Evolutionary conservation across 2,797 vertebrate genomes (phyloP), one percentile per base, ranked within the genome.

Genomic region (Mergus octosetaceus): DNA sequence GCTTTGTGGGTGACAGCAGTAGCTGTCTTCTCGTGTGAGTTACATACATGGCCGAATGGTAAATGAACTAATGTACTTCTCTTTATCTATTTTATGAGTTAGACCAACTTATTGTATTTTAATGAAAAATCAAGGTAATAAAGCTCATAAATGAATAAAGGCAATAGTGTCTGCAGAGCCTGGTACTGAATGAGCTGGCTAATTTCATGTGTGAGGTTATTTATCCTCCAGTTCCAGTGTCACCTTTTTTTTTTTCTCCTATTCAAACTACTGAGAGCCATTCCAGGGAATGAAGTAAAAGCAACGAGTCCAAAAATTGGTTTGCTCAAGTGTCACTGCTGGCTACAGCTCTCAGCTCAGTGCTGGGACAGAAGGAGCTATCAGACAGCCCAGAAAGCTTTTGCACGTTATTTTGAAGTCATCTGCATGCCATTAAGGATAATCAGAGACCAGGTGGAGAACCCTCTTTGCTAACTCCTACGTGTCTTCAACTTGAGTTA

Each of bases 81-180:
- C 60, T 95, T 89, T 51, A 84, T 87, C 92, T 82, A 0, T 72
- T 93, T 94, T 76, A 95, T 85, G 54, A 85, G 28, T 77, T 83
- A 85, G 81, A 65, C 25, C 65, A 85, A 66, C 38, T 83, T 83
- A 92, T 4, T 93, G 73, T 80, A 94, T 94, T 93, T 80, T 94
- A 94, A 94, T 77, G 85, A 94, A 95, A 92, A 94, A 86, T 93
- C 89, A 93, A 77, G 93, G 89, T 93, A 91, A 92, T 87, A 93
- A 95, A 89, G 47, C 32, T 83, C 70, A 92, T 85, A 72, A 94
- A 97, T 91, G 85, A 93, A 92, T 92, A 91, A 93, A 80, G 41
- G 49, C 81, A 95, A 85, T 74, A 61, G 51, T 60, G 76, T 85
- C 49, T 85, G 28, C 78, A 89, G 34, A 77, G 69, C 13, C 54